A percentile compares a stretch with the other conserved stretches of the same genome.
Evolutionary conservation across 2,113 vertebrate species (phyloP).

Genomic region (Thamnophis sirtalis): DNA sequence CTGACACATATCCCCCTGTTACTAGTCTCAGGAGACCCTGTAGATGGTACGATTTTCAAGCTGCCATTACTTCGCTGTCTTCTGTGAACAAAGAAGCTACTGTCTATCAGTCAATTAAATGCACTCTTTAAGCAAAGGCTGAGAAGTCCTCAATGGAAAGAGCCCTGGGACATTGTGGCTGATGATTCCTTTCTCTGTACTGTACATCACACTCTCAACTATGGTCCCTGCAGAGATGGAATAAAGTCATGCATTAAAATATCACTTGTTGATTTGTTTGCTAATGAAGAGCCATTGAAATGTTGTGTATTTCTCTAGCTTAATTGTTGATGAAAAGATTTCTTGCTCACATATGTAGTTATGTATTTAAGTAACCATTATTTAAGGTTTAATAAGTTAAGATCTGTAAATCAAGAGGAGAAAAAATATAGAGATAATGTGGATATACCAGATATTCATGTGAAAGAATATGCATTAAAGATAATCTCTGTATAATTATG

Average conservation of each 20-base stretch:
- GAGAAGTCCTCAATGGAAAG: constrained; percentile 79
- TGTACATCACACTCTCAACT: constrained; percentile 84
- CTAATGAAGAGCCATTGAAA: constrained; percentile 88
- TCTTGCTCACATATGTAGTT: constrained; percentile 71
- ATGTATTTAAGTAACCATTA: constrained; percentile 67
- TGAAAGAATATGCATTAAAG: constrained; percentile 49
- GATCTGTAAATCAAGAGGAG: constrained; percentile 67
- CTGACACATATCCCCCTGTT: constrained; percentile 91
- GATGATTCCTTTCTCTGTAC: constrained; percentile 84
- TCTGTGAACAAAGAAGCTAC: constrained; percentile 86
- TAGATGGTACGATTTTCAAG: constrained; percentile 86
- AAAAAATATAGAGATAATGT: constrained; percentile 55
- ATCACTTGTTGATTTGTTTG: constrained; percentile 90
- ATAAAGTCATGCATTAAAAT: constrained; percentile 88
- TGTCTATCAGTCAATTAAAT: constrained; percentile 92
- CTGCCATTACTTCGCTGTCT: constrained; percentile 87
- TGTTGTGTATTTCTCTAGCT: constrained; percentile 81
- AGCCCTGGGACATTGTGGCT: constrained; percentile 80
- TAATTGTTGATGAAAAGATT: constrained; percentile 80
- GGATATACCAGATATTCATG: constrained; percentile 61
- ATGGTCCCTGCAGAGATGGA: constrained; percentile 76
- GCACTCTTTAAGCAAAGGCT: constrained; percentile 83
- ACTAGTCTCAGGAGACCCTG: constrained; percentile 84
- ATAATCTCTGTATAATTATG: background rate
- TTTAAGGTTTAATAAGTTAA: constrained; percentile 74